These are phyloP conservation scores for Acipenser ruthenus DNA, from an alignment of 2,797 vertebrate genomes.

Conservation along the genomic window DNA sequence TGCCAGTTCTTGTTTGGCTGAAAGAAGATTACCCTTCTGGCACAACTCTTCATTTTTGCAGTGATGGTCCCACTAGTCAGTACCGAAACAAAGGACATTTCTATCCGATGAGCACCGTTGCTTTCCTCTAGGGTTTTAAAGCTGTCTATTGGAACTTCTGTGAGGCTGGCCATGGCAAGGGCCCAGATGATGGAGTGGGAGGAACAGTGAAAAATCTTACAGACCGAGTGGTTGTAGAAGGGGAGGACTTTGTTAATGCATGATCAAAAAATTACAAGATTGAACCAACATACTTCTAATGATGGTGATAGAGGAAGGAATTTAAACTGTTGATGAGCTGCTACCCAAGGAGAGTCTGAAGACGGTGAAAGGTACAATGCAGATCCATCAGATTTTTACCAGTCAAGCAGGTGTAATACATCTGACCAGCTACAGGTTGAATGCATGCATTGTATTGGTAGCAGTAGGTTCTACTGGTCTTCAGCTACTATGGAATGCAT, in stretches of 20 bases:
- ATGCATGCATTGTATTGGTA: no score
- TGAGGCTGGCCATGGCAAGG: conserved; percentile 10
- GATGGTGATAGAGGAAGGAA: conserved; percentile 14
- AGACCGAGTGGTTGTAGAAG: conserved; percentile 6
- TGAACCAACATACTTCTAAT: conserved; percentile 1
- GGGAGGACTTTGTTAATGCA: conserved; percentile 15
- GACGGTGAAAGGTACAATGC: conserved; percentile 18
- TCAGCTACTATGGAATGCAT: no score
- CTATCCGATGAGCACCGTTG: conserved; percentile 16
- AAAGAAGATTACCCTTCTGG: conserved; percentile 15
- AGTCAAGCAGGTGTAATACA: conserved; percentile 12
- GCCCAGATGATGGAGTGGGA: no score
- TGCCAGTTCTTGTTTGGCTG: conserved; percentile 15
- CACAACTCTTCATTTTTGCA: conserved; percentile 11
- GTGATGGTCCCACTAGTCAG: conserved; percentile 20
- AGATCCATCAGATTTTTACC: conserved; percentile 16
- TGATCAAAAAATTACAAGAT: conserved; percentile 16
- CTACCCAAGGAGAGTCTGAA: conserved; percentile 9
- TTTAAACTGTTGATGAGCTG: conserved; percentile 16
- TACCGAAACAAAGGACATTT: conserved; percentile 16
- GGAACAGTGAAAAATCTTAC: conserved; percentile 10
- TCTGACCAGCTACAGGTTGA: no score
- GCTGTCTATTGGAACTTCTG: conserved; percentile 21
- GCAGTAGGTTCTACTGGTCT: no score
- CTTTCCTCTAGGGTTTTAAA: conserved; percentile 16